These are phyloP conservation scores for Sipunculus nudus DNA, from an alignment of 2,888 invertebrate genomes.

Conservation along the genomic window DNA sequence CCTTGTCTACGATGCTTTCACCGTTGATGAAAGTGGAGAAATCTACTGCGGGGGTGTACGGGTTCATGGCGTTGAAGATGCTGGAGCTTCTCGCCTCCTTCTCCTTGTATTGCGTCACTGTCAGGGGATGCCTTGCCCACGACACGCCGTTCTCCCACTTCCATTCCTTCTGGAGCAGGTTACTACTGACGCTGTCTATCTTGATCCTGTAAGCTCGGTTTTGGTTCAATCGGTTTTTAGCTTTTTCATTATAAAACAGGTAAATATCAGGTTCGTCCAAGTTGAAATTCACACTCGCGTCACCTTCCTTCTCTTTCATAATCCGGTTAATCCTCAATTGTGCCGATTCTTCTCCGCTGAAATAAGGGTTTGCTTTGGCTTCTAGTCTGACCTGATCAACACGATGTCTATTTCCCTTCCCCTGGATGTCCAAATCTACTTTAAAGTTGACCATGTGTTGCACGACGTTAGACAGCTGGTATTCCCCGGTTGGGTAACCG, in stretches of 20 bases:
- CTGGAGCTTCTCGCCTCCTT: conserved; percentile 18
- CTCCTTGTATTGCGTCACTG: conserved; percentile 25
- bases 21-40: conserved; percentile 21
- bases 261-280: conserved; percentile 56
- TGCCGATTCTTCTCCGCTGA: conserved; percentile 12
- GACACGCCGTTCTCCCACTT: conserved; percentile 50
- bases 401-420: no score
- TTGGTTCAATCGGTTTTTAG: conserved; percentile 41
- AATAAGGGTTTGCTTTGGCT: no score
- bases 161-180: conserved; percentile 45
- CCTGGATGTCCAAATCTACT: no score
- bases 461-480: no score
- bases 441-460: no score
- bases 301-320: conserved; percentile 45
- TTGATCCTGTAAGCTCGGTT: conserved; percentile 47
- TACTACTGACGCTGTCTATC: conserved; percentile 48
- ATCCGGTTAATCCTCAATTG: conserved; percentile 40
- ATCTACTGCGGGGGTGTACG: conserved; percentile 14
- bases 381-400: no score
- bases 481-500: no score
- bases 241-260: conserved; percentile 45
- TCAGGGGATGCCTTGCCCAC: conserved; percentile 44
- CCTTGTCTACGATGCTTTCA: conserved; percentile 25
- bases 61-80: conserved; percentile 11
- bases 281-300: conserved; percentile 48